Conservation (phyloP, 1,140 invertebrate species). For the Notospermus geniculatus region DNA sequence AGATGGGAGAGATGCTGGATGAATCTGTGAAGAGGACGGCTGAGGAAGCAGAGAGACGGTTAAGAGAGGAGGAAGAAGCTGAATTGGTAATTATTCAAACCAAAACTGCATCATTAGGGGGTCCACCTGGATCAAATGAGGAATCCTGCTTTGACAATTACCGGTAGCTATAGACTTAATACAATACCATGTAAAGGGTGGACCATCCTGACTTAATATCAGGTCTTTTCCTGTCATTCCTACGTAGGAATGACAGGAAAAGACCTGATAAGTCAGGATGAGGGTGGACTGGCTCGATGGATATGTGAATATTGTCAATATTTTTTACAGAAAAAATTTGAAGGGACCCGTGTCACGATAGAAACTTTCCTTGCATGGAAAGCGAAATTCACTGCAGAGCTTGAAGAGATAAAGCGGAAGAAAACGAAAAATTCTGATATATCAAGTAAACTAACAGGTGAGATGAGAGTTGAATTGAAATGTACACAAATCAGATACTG, state of each 20-base stretch:
- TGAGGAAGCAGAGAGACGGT: constrained; percentile 69
- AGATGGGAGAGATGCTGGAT: constrained; percentile 60
- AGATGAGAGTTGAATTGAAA: constrained; percentile 4
- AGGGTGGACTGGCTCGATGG: constrained; percentile 4
- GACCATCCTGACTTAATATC: not conserved
- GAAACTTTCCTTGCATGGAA: constrained; percentile 97
- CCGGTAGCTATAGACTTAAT: too few relatives aligned
- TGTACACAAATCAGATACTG: too few relatives aligned
- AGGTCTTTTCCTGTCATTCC: not conserved
- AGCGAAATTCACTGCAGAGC: constrained; percentile 87
- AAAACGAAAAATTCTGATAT: constrained; percentile 61
- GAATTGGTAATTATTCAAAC: constrained; percentile 66
- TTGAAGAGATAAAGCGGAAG: constrained; percentile 66
- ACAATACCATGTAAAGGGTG: constrained; percentile 1
- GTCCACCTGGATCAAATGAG: not conserved
- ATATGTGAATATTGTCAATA: constrained; percentile 2
- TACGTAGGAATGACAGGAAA: not conserved
- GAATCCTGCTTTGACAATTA: not conserved
- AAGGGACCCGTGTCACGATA: constrained; percentile 90
- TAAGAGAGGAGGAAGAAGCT: constrained; percentile 88
- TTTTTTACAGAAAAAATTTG: constrained; percentile 80
- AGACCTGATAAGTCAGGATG: not conserved
- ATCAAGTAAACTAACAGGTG: constrained; percentile 55
- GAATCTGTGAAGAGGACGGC: constrained; percentile 70
- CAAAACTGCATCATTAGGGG: constrained; percentile 17